A percentile compares a stretch with the other conserved stretches of the same genome.
Conservation (phyloP, 2,797 vertebrate genomes). For the Pangasius krempfi region DNA sequence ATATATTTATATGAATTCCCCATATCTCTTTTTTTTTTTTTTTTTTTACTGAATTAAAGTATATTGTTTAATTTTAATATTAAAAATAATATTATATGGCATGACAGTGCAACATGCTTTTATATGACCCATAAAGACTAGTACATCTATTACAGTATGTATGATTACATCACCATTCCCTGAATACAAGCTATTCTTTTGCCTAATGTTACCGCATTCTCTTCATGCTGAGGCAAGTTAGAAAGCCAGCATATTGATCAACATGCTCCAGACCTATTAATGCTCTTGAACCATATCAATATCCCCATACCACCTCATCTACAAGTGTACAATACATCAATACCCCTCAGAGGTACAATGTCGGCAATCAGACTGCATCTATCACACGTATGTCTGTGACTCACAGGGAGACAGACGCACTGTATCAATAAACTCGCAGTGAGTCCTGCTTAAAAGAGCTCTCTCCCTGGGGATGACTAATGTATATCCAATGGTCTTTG, state of each 20-base stretch:
- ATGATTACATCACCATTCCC: background rate
- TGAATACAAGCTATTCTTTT: background rate
- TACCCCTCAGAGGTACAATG: conserved; percentile 9
- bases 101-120: background rate
- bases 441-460: conserved; percentile 4
- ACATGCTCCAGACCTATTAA: background rate
- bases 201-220: background rate
- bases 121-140: background rate
- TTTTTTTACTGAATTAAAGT: background rate
- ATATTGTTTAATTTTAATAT: background rate
- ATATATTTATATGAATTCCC: background rate
- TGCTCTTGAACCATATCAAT: background rate
- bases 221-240: background rate
- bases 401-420: conserved; percentile 11
- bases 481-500: conserved; percentile 30
- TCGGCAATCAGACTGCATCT: conserved; percentile 27
- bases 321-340: conserved; percentile 17
- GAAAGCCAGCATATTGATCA: background rate
- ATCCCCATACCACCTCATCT: conserved; percentile 5
- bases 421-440: conserved; percentile 34
- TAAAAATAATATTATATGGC: background rate
- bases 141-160: background rate
- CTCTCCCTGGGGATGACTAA: conserved; percentile 9
- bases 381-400: conserved; percentile 18
- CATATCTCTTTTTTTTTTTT: background rate